Percentiles rank a stretch among this genome's conserved stretches.
Conservation (phyloP, 2,888 invertebrate species). For the Cephus nigrinus region DNA sequence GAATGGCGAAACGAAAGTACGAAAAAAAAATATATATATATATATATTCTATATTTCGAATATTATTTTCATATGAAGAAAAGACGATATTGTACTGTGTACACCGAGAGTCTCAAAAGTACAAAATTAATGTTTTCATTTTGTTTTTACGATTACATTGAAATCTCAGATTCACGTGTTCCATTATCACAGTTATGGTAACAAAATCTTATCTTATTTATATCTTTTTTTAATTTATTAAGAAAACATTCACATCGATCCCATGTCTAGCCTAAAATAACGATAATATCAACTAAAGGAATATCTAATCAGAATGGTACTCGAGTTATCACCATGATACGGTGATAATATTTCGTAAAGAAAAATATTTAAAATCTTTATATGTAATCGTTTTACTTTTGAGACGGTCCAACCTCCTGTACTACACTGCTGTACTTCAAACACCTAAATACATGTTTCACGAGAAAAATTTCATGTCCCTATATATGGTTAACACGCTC, state of each 20-base stretch:
- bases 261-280: neutral
- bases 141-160: neutral
- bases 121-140: neutral
- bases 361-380: neutral
- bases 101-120: conserved; percentile 27
- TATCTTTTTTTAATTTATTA: neutral
- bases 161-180: too few species aligned
- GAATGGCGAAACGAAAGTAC: conserved; percentile 27
- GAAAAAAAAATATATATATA: conserved; percentile 19
- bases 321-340: neutral
- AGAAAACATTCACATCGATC: neutral
- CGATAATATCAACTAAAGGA: neutral
- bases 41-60: conserved; percentile 25
- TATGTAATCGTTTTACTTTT: neutral
- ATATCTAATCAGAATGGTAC: neutral
- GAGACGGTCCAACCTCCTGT: neutral
- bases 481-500: neutral
- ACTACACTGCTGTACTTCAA: neutral
- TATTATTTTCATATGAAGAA: conserved; percentile 7
- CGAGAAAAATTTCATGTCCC: neutral
- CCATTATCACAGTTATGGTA: too few species aligned
- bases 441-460: neutral
- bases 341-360: neutral
- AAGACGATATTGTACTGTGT: conserved; percentile 29
- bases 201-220: too few species aligned